Conservation (phyloP, 2,113 vertebrate genomes). For the Numida meleagris region DNA sequence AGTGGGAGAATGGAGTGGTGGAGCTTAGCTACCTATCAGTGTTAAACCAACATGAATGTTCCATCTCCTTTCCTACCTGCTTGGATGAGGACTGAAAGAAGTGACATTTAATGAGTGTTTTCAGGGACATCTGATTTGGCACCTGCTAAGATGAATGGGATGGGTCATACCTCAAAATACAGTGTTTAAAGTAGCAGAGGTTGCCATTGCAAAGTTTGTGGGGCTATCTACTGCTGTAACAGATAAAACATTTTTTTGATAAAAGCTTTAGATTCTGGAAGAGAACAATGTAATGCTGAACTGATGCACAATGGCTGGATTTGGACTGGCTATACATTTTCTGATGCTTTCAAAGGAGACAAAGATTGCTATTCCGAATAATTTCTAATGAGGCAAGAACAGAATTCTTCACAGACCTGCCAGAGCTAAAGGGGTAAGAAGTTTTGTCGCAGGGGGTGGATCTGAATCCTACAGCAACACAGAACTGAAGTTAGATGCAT, state of each 20-base stretch:
- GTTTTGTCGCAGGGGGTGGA: background rate
- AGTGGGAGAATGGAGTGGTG: background rate
- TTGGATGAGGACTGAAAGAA: background rate
- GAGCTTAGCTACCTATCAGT: background rate
- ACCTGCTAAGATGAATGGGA: background rate
- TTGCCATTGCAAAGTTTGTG: background rate
- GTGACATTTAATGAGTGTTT: background rate
- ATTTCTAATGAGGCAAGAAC: conserved; percentile 7
- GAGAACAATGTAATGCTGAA: background rate
- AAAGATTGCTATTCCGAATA: background rate
- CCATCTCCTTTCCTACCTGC: background rate
- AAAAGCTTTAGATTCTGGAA: background rate
- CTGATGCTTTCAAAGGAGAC: background rate
- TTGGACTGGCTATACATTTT: background rate
- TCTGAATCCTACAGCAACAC: background rate
- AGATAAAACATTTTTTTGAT: background rate
- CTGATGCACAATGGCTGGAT: background rate
- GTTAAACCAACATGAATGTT: background rate
- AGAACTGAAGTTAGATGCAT: background rate
- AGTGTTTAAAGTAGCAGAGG: background rate
- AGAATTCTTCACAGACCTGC: background rate
- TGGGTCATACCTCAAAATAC: background rate
- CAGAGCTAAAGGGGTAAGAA: background rate
- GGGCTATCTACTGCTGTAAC: background rate
- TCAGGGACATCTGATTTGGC: background rate